Percentiles rank a stretch among this genome's conserved stretches.
phyloP scores from a whole-genome alignment of 2,888 invertebrate genomes.

The Drosophila dives region DNA sequence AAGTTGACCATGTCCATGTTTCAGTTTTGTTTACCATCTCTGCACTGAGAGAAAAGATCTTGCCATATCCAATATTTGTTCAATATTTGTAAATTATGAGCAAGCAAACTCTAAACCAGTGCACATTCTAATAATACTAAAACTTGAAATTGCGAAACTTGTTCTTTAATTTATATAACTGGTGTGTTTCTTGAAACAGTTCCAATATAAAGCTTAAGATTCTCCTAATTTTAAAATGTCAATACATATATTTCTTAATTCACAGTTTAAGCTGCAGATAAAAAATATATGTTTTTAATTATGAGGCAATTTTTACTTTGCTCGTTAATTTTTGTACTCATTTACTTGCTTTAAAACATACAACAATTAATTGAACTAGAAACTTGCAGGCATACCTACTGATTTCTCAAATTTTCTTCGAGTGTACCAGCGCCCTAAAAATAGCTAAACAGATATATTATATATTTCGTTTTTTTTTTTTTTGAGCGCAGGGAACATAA shows the following conservation, averaged over 20 bases:
- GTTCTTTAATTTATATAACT: neutral
- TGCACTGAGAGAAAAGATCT: neutral
- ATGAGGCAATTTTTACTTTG: neutral
- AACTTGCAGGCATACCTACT: neutral
- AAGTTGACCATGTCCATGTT: slow-evolving; percentile 51
- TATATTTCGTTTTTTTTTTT: neutral
- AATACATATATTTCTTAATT: neutral
- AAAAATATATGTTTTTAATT: neutral
- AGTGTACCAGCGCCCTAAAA: slow-evolving; percentile 10
- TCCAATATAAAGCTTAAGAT: neutral
- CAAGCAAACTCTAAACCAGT: neutral
- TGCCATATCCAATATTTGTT: too few relatives aligned
- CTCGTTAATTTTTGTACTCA: neutral
- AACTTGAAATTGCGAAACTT: neutral
- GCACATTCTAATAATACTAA: neutral
- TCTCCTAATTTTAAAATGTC: too few relatives aligned
- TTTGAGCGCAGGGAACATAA: slow-evolving; percentile 5
- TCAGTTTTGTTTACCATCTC: slow-evolving; percentile 41
- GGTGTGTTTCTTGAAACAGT: neutral
- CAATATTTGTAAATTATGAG: neutral
- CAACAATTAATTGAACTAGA: neutral
- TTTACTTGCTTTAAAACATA: neutral
- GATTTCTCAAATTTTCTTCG: neutral
- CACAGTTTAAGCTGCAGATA: neutral
- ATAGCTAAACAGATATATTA: slow-evolving; percentile 11